These are phyloP conservation scores for Galago senegalensis DNA, from an alignment of 2,797 vertebrate genomes.

Conservation along the genomic window DNA sequence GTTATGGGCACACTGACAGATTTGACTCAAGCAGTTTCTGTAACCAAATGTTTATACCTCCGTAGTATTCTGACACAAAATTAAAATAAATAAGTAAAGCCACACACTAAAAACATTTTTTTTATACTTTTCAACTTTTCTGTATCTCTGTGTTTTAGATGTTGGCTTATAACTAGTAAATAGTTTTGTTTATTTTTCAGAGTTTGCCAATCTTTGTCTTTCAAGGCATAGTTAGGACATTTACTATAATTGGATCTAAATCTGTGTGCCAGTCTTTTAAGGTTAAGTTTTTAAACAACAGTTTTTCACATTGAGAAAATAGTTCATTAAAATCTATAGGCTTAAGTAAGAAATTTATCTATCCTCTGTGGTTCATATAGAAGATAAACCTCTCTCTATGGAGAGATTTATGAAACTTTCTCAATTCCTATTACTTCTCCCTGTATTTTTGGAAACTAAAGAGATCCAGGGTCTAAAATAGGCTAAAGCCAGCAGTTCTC, in stretches of 20 bases:
- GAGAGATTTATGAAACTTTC: conserved; percentile 65
- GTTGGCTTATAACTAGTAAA: conserved; percentile 31
- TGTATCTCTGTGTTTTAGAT: neutral
- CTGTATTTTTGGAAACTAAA: neutral
- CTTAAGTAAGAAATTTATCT: conserved; percentile 57
- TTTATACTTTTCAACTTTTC: neutral
- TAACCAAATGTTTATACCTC: too few species aligned
- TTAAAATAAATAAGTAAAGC: too few species aligned
- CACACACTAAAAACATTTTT: neutral
- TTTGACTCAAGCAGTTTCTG: too few species aligned
- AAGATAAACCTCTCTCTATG: neutral
- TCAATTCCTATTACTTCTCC: conserved; percentile 69
- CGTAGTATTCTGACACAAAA: too few species aligned
- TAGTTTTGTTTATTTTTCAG: conserved; percentile 44
- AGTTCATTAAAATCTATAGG: neutral
- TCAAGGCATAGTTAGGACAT: conserved; percentile 46
- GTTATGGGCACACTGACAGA: too few species aligned
- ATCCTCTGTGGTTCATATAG: neutral
- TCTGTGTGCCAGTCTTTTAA: conserved; percentile 28
- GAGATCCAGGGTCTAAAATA: conserved; percentile 7
- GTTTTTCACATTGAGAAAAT: conserved; percentile 29
- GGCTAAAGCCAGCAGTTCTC: conserved; percentile 59
- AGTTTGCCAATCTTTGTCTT: conserved; percentile 24
- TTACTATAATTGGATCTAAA: conserved; percentile 63
- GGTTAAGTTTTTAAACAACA: conserved; percentile 50